Base-by-base conservation (phyloP, 2,113 vertebrate species). In the Tetrao urogallus region DNA sequence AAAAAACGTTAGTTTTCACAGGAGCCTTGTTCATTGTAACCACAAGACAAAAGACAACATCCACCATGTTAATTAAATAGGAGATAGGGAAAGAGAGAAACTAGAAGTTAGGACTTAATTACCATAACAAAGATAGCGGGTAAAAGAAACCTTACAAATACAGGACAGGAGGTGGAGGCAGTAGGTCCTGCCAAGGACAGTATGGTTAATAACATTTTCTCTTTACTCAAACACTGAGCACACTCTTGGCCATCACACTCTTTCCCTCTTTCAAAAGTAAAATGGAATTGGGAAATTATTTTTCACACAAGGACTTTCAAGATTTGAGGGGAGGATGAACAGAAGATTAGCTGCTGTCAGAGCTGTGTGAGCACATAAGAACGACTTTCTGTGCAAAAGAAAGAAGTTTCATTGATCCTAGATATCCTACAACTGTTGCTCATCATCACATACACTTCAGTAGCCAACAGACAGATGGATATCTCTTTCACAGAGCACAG, bases 61-160 rank as follows among this genome's bases (percentile, higher is more conserved):
- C 36, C 71, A 74, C 74, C 14, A 25, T 32, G 22, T 82, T 87
- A 90, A 95, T 93, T 90, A 89, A 90, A 85, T 56, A 66, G 6
- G 21, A 84, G 40, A 54, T n/a, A 54, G 20, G 19, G 42, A 38
- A 88, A 85, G 18, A 74, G 17, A 74, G 43, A 72, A 84, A 89
- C 74, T 16, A 66, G 13, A 82, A 78, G 21, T 66, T 79, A 84
- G 61, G 14, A 57, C 34, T 76, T 91, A 76, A 79, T 79, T 82
- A 87, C 30, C 54, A 70, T 69, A 80, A 80, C 9, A 85, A 61
- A 94, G 42, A 60, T n/a, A 90, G 54, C 54, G 27, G 3, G 7
- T 24, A 20, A 84, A 85, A 85, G 48, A 82, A 82, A 48, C 16
- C 24, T 64, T 60, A 42, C 30, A 89, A 94, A 87, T 61, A 82